A percentile compares a stretch with the other conserved stretches of the same genome.
Conservation (phyloP, 2,888 invertebrate genomes). For the Sipha maydis region DNA sequence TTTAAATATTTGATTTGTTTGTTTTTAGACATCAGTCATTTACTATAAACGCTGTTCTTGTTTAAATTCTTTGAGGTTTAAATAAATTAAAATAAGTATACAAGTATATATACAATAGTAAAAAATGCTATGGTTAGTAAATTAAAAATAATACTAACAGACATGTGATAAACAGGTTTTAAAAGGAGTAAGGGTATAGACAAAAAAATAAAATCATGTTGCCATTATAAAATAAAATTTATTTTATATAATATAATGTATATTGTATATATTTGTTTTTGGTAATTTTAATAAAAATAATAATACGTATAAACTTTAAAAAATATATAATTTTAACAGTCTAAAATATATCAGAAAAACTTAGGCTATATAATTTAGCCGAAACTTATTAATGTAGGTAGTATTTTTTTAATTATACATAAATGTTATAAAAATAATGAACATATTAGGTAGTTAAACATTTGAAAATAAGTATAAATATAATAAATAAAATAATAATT, state of each 20-base stretch:
- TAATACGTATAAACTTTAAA: constrained; percentile 60
- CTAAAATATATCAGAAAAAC: constrained; percentile 54
- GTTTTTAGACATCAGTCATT: too few species aligned
- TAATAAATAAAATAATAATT: constrained; percentile 56
- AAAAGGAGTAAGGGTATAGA: not conserved
- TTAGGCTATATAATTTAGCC: constrained; percentile 31
- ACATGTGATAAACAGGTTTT: not conserved
- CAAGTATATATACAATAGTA: too few species aligned
- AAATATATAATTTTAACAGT: constrained; percentile 60
- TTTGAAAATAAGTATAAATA: constrained; percentile 50
- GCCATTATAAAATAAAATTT: constrained; percentile 51
- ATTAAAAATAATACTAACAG: not conserved
- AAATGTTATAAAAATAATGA: constrained; percentile 48
- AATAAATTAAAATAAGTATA: too few species aligned
- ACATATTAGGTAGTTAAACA: constrained; percentile 51
- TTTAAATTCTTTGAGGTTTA: too few species aligned
- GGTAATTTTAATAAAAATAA: constrained; percentile 60
- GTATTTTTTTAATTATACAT: constrained; percentile 34
- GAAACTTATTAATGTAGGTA: constrained; percentile 12
- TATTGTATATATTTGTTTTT: constrained; percentile 32
- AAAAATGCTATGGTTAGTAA: too few species aligned
- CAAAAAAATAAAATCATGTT: not conserved
- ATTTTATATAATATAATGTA: constrained; percentile 38
- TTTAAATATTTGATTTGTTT: too few species aligned
- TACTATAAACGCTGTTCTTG: too few species aligned